Base-by-base conservation (phyloP, 2,113 vertebrate species). In the Labeo catla region DNA sequence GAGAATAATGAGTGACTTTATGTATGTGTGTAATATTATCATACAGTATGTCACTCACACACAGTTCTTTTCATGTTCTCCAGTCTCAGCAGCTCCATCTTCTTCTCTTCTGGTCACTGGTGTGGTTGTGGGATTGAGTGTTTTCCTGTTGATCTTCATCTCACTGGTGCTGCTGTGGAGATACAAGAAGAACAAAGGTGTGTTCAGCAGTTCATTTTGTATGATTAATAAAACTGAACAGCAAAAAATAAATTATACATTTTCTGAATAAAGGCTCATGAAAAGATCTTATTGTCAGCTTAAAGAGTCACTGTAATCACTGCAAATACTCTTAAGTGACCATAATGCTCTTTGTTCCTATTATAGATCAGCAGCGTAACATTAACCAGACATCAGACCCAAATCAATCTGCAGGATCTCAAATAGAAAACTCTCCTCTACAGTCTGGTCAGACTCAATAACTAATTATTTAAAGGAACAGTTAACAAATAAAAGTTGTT, bases 121-220 rank as follows among this genome's bases (percentile, higher is more conserved):
- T 9, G 66, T 70, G 16, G 36, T 9, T 43, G 66, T 70, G 4
- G 66, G 66, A 43, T 70, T 2, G 65, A 49, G 79, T 76, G 39
- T n/a, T 0, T 81, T 2, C 45, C 76, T 59, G 47, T 6, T 68
- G 45, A 11, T 76, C 36, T 45, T 39, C 81, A 47, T 83, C 43
- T 76, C 28, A 43, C 66, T 39, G 28, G 6, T 83, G 1, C 36
- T 91, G 23, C 9, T 90, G 52, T 65, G 6, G 19, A 3, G 1
- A 68, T 74, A 10, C 68, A 90, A 81, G 74, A 47, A 28, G 45
- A 45, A 81, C 5, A 91, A 88, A 54, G 83, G 91, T 76, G 3
- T 50, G 70, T 19, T n/a, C n/a, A 73, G 39, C 8, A 73, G 45
- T 52, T 76, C 36, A 70, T 39, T 21, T 74, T n/a, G 8, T n/a